Base-by-base conservation (phyloP, 1,140 invertebrate genomes). In the Glossosoma conforme region DNA sequence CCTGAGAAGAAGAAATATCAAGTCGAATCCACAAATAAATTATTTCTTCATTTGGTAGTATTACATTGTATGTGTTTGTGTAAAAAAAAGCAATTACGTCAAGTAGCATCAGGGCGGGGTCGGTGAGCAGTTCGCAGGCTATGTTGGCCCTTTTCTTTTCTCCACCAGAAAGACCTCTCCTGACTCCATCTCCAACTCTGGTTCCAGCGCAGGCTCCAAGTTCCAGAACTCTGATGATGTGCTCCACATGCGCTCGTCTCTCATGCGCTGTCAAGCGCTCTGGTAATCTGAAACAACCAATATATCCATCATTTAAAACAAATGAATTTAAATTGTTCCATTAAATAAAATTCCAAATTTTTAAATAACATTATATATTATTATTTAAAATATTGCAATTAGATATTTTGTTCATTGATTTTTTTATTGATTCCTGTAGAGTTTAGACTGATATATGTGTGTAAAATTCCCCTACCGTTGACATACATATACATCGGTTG, bases 81-180 rank as follows among this genome's bases (percentile, higher is more conserved):
- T n/a, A n/a, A n/a, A n/a, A n/a, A n/a, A n/a, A n/a, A 36, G 17
- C 45, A 79, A 85, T 87, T 77, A 91, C 89, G 70, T 92, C 89
- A 17, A 93, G 72, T 14, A 93, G 69, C 83, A 93, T 87, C 11
- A 93, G 65, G 14, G 84, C 81, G 13, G 89, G 89, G 74, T 92
- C 89, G 10, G 87, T 89, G 32, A 93, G 72, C 42, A 93, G 74
- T 74, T 93, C 90, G 63, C 87, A 91, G 15, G 88, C 90, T 62
- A 92, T 92, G 62, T 86, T 91, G 4, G 87, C 86, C 61, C 89
- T 67, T 63, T 92, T 93, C 76, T 89, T 91, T 62, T 93, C 89
- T 11, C 89, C 89, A 4, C 89, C 89, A 13, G 89, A 91, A 3
- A 93, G 69, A 20, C 89, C 89, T 49, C 86, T 74, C 58, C 83